Evolutionary conservation across 2,113 vertebrate genomes (phyloP), one percentile per base, ranked within the genome.

Genomic region (Melanocharis versteri): DNA sequence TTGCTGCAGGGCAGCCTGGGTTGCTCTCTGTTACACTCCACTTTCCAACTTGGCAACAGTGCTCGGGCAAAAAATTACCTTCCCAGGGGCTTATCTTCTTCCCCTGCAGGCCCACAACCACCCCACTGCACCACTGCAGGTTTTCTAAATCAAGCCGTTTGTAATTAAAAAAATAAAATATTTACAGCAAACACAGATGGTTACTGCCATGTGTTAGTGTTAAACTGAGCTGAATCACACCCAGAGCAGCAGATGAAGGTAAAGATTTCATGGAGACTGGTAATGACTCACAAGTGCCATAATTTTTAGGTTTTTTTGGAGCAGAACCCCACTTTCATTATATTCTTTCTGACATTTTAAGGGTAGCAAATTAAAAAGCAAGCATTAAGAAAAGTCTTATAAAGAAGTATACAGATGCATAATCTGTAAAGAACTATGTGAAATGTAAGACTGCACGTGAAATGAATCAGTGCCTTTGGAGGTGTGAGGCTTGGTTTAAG

Each of bases 131-230:
- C 6, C 4, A 1, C 35, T 57, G 70, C n/a, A 73, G 51, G 58
- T 79, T 64, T 90, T 78, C 93, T 83, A 91, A 73, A 96, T 70
- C 82, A 62, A 95, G 66, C 35, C 82, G 86, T 83, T 96, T 96
- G 85, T 66, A 97, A 97, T 96, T 90, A 96, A 96, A 95, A 96
- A 96, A 95, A 54, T 77, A 93, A 94, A 96, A 96, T 96, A 96
- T 95, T 96, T 90, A 96, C 94, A 96, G 93, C 85, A 96, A 97
- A 96, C 94, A 97, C 95, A 97, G 94, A 96, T 96, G 95, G 88
- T 82, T 96, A 80, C 73, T 94, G 94, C 75, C 93, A 97, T 95
- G 93, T 95, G 94, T 86, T 94, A 93, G 66, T 81, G 83, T 92
- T 94, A 86, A 94, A 91, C 72, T 58, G 60, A 94, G 94, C 86